A percentile compares a stretch with the other conserved stretches of the same genome.
Evolutionary conservation across 2,113 vertebrate genomes (phyloP).

Genomic region (Zosterops hypoxanthus): DNA sequence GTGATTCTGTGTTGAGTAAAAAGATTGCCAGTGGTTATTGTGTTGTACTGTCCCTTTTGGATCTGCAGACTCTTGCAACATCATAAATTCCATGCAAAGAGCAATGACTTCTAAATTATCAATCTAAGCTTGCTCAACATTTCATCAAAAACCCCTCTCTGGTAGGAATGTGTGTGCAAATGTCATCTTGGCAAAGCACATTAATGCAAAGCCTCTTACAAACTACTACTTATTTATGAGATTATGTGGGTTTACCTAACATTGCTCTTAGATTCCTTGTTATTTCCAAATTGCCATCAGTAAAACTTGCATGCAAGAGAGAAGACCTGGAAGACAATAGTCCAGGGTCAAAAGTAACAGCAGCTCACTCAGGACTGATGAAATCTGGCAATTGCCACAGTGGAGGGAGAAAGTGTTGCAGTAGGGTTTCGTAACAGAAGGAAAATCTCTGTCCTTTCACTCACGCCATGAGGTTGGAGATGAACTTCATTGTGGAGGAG

Average conservation of each 20-base stretch:
- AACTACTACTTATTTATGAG: conserved; percentile 17
- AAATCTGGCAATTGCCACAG: background rate
- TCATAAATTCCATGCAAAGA: conserved; percentile 18
- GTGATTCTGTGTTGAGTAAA: background rate
- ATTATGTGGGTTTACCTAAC: background rate
- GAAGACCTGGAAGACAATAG: background rate
- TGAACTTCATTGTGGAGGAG: background rate
- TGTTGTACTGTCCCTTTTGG: background rate
- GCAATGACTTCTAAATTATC: background rate
- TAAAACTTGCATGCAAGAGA: background rate
- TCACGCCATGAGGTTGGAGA: background rate
- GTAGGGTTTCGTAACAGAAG: background rate
- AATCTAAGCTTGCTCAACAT: background rate
- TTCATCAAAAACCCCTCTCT: background rate
- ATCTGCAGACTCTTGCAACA: conserved; percentile 36
- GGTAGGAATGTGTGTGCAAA: background rate
- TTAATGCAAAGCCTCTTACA: background rate
- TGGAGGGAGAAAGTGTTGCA: background rate
- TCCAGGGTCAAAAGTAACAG: background rate
- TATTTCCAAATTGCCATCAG: background rate
- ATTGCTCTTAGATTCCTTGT: background rate
- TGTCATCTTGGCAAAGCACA: conserved; percentile 32
- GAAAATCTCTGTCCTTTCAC: background rate
- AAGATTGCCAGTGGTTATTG: background rate
- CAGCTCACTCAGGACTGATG: background rate